Evolutionary conservation across 2,797 vertebrate genomes (phyloP), one percentile per base, ranked within the genome.

Genomic region (Phoeniculus purpureus): DNA sequence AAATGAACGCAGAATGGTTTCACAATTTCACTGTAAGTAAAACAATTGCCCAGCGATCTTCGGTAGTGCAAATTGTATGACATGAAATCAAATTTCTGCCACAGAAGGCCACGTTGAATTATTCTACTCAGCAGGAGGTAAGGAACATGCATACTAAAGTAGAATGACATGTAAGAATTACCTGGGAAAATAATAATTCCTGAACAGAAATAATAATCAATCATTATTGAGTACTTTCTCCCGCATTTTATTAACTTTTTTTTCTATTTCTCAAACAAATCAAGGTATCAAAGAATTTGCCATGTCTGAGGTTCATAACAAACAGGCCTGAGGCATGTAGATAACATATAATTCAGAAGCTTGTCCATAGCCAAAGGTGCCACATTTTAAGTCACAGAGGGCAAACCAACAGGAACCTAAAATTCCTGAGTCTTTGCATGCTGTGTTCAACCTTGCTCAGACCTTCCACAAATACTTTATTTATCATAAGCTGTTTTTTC

Each of bases 381-480:
- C 10, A 75, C 13, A 64, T 40, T 50, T 29, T 58, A 43, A 60
- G 3, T 54, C 17, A 54, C 16, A 84, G 19, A 81, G 4, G 3
- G 5, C 5, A 68, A 70, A 7, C 37, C 31, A 27, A 48, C 22
- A 75, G 11, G 10, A 75, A 31, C 6, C 8, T 64, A 52, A 64
- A 84, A 58, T 68, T 54, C 22, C 54, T 65, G 5, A 43, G 2
- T 52, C 22, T n/a, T 34, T 70, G 51, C 8, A 61, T 5, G 0
- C 7, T 29, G 3, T 55, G 12, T 62, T 77, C 25, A 85, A 1
- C 10, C 12, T 66, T 1, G 0, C 3, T 4, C 12, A 84, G 8
- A 50, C 3, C 12, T 37, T 87, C 27, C 32, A 61, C 5, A 43
- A 45, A 47, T 8, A 15, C 9, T 47, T 3, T 10, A 19, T 29